Percentiles rank a stretch among this genome's conserved stretches.
Conservation (phyloP, 2,797 vertebrate genomes). For the Danio choprae region DNA sequence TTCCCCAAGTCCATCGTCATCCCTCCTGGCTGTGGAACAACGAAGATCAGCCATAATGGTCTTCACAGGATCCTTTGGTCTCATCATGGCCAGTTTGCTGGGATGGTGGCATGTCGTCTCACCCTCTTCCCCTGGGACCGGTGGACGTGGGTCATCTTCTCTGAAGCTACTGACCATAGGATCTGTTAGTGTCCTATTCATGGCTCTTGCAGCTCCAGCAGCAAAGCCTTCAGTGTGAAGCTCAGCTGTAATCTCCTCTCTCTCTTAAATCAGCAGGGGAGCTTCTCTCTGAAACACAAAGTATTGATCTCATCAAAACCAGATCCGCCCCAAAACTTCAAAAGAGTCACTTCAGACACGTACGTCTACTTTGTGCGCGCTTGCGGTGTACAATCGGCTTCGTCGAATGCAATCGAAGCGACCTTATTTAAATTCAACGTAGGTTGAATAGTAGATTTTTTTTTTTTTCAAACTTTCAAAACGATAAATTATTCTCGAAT, state of each 20-base stretch:
- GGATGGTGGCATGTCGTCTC: constrained; percentile 84
- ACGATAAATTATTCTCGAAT: no score
- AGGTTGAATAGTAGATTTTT: no score
- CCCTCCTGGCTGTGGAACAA: constrained; percentile 82
- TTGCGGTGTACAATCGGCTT: background rate
- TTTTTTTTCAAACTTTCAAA: background rate
- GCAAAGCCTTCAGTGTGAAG: constrained; percentile 64
- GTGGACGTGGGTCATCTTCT: constrained; percentile 96
- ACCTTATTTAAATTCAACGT: background rate
- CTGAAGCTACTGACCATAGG: constrained; percentile 91
- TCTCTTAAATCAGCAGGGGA: constrained; percentile 93
- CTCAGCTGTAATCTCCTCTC: constrained; percentile 82
- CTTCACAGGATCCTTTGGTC: constrained; percentile 77
- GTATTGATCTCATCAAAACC: constrained; percentile 96
- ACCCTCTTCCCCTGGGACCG: constrained; percentile 97
- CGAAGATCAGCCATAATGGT: constrained; percentile 65
- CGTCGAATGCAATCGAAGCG: background rate
- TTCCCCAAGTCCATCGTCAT: constrained; percentile 93
- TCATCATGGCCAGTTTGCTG: constrained; percentile 77
- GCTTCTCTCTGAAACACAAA: constrained; percentile 90
- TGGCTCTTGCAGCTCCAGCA: constrained; percentile 79
- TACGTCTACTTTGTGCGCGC: constrained; percentile 53
- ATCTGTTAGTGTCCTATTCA: constrained; percentile 91
- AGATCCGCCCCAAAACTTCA: constrained; percentile 93
- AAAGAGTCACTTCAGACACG: constrained; percentile 81